These are phyloP conservation scores for human DNA, from an alignment of 2,113 vertebrate genomes.

Conservation along the genomic window GRCh38 chr16:73965001-73965500, in stretches of 20 bases:
- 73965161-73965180: not conserved
- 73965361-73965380: not conserved
- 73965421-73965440: not conserved
- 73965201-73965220: not conserved
- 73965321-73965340: not conserved
- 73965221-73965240: not conserved
- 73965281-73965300: not conserved
- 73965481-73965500: not conserved
- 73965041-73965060: slow-evolving; percentile 66
- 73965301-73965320: too few relatives aligned
- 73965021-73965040: slow-evolving; percentile 69
- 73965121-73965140: not conserved
- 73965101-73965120: slow-evolving; percentile 25
- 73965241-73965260: not conserved
- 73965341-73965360: not conserved
- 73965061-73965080: slow-evolving; percentile 58
- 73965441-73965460: not conserved
- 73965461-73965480: not conserved
- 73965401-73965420: not conserved
- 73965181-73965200: not conserved
- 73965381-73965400: not conserved
- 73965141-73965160: not conserved
- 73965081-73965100: slow-evolving; percentile 69
- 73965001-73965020: slow-evolving; percentile 63
- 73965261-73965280: not conserved